Percentiles rank a stretch among this genome's conserved stretches.
These are phyloP conservation scores for Linepithema humile DNA, from an alignment of 1,140 invertebrate genomes.

Conservation along the genomic window DNA sequence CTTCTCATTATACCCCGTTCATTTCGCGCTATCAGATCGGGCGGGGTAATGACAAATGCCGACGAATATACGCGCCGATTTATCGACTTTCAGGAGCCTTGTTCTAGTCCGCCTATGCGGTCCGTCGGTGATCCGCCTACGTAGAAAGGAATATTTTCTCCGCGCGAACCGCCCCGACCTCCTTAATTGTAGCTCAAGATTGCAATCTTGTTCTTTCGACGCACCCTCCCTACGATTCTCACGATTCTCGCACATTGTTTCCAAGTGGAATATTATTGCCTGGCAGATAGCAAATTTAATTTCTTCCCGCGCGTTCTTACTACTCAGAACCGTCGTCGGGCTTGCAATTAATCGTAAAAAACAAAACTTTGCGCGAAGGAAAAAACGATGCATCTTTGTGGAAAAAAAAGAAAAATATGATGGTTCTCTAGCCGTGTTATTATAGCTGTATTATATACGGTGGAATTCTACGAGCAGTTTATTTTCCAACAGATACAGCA, in stretches of 20 bases:
- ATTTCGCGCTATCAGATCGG: conserved; percentile 32
- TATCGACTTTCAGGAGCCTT: conserved; percentile 49
- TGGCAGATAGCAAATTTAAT: conserved; percentile 53
- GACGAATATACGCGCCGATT: conserved; percentile 21
- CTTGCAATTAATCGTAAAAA: conserved; percentile 37
- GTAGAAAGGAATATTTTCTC: conserved; percentile 54
- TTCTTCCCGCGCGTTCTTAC: conserved; percentile 34
- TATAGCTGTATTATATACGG: background rate
- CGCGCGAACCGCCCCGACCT: conserved; percentile 46
- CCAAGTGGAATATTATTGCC: conserved; percentile 50
- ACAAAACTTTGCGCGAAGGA: background rate
- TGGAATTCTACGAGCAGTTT: background rate
- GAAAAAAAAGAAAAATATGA: background rate
- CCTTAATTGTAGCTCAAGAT: conserved; percentile 62
- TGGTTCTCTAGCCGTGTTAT: conserved; percentile 1
- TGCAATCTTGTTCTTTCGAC: conserved; percentile 62
- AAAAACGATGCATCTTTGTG: background rate
- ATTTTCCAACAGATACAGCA: background rate
- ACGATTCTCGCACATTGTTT: conserved; percentile 58
- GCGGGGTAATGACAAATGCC: conserved; percentile 45
- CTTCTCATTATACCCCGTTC: conserved; percentile 33
- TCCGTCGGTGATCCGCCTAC: conserved; percentile 50
- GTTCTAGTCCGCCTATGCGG: conserved; percentile 43
- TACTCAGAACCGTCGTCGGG: conserved; percentile 23
- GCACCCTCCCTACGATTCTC: conserved; percentile 60